phyloP scores from a whole-genome alignment of 2,113 vertebrate species.

The Mobula hypostoma region DNA sequence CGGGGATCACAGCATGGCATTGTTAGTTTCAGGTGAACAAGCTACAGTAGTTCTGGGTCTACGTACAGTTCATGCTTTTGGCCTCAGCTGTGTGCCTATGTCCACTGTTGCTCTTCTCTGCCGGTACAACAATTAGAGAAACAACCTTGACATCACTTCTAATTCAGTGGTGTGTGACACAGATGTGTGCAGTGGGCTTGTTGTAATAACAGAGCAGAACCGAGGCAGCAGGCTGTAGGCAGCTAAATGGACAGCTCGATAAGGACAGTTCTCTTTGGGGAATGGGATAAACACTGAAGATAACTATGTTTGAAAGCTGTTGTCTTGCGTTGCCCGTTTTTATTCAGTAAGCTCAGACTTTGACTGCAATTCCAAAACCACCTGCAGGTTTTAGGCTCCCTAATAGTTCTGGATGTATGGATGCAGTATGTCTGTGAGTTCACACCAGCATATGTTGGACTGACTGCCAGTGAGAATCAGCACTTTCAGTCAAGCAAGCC shows the following conservation, averaged over 20 bases:
- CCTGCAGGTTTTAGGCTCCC: not conserved
- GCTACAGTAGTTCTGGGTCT: not conserved
- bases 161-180: conserved; percentile 8
- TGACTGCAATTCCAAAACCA: not conserved
- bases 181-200: conserved; percentile 5
- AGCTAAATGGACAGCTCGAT: conserved; percentile 12
- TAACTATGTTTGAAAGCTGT: not conserved
- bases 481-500: not conserved
- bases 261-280: not conserved
- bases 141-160: not conserved
- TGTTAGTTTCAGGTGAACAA: no score
- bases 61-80: not conserved
- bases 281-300: not conserved
- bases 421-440: not conserved
- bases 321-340: not conserved
- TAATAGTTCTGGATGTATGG: not conserved
- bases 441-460: not conserved
- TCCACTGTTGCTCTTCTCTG: not conserved
- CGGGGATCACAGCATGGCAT: no score
- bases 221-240: not conserved
- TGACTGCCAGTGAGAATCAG: not conserved
- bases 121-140: not conserved
- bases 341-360: not conserved
- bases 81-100: not conserved
- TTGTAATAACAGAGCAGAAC: conserved; percentile 24